Evolutionary conservation across 2,888 invertebrate species (phyloP).

Genomic region (Tachina grossa): DNA sequence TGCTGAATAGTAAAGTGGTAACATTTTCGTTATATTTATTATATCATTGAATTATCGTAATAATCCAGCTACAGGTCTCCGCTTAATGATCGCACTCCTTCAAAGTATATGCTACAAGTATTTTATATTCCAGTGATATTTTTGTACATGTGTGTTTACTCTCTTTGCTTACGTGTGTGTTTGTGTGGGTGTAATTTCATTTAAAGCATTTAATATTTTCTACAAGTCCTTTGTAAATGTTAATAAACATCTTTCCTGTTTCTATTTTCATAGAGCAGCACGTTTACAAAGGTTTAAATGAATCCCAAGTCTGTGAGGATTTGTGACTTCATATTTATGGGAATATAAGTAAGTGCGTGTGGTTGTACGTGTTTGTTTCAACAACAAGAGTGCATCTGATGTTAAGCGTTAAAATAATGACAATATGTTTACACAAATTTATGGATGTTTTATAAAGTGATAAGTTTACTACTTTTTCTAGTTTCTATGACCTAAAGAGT

Average conservation of each 20-base stretch:
- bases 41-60: too few species aligned
- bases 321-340: background rate
- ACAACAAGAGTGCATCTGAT: conserved; percentile 22
- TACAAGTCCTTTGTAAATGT: conserved; percentile 34
- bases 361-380: background rate
- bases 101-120: background rate
- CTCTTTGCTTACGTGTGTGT: background rate
- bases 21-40: too few species aligned
- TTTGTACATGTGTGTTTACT: background rate
- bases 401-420: conserved; percentile 64
- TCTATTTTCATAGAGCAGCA: background rate
- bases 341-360: background rate
- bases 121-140: background rate
- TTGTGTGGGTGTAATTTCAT: conserved; percentile 16
- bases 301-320: background rate
- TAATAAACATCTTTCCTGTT: background rate
- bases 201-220: conserved; percentile 31
- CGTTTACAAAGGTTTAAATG: conserved; percentile 24
- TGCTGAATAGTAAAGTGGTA: too few species aligned
- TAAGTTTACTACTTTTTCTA: conserved; percentile 14
- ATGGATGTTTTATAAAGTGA: conserved; percentile 51
- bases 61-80: background rate
- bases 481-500: conserved; percentile 28
- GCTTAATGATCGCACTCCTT: background rate
- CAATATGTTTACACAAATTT: conserved; percentile 66